A percentile compares a stretch with the other conserved stretches of the same genome.
Evolutionary conservation across 2,113 vertebrate species (phyloP).

Genomic region (Plectropomus leopardus): DNA sequence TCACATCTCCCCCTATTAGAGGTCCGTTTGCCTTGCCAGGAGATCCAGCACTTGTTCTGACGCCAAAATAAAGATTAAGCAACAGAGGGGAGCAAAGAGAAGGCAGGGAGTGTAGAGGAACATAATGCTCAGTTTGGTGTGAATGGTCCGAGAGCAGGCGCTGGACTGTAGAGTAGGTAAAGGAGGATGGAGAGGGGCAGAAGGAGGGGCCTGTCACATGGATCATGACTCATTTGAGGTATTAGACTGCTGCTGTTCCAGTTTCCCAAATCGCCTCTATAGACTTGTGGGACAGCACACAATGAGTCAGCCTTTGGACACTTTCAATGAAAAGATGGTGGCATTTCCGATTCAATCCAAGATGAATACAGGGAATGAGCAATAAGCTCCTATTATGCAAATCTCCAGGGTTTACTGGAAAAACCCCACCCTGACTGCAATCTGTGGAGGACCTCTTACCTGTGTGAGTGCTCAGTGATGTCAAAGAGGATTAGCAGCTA

Average conservation of each 20-base stretch:
- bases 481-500: conserved; percentile 53
- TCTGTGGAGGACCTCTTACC: conserved; percentile 51
- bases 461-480: conserved; percentile 37
- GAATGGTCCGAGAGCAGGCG: conserved; percentile 1
- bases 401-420: conserved; percentile 56
- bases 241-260: conserved; percentile 49
- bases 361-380: conserved; percentile 51
- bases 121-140: conserved; percentile 32
- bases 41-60: conserved; percentile 46
- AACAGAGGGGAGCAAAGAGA: conserved; percentile 34
- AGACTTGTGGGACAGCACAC: conserved; percentile 44
- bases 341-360: conserved; percentile 46
- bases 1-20: conserved; percentile 60
- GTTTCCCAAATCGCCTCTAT: conserved; percentile 49
- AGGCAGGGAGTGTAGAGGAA: conserved; percentile 1
- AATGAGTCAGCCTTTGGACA: conserved; percentile 66
- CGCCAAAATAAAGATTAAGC: conserved; percentile 66
- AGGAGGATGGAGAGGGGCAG: not conserved
- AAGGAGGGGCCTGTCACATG: conserved; percentile 16
- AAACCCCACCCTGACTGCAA: conserved; percentile 20
- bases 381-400: conserved; percentile 62
- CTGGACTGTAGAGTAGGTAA: conserved; percentile 23
- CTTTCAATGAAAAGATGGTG: conserved; percentile 51
- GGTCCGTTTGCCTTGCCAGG: conserved; percentile 56
- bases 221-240: conserved; percentile 68